Evolutionary conservation across 2,797 vertebrate species (phyloP).

Genomic region (Hapalemur alaotrensis): DNA sequence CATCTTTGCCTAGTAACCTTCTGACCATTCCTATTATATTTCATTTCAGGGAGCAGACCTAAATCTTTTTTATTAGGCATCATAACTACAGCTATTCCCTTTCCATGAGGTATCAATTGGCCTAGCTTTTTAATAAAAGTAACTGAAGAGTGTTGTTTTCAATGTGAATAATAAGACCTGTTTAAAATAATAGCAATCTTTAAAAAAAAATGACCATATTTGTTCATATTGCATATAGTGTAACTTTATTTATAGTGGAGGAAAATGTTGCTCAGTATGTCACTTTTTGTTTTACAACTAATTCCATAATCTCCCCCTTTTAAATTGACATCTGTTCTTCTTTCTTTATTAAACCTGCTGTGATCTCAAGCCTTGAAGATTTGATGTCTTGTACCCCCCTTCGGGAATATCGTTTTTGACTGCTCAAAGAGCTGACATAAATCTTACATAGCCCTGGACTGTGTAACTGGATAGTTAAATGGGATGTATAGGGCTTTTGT

Average conservation of each 20-base stretch:
- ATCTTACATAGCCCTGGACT: not conserved
- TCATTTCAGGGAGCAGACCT: not conserved
- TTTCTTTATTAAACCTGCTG: conserved; percentile 68
- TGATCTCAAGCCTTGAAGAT: conserved; percentile 66
- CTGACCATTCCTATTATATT: not conserved
- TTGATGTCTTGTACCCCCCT: conserved; percentile 38
- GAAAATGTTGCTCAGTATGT: conserved; percentile 22
- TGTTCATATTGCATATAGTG: not conserved
- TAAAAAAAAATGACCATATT: not conserved
- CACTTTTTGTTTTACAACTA: conserved; percentile 61
- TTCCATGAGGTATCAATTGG: not conserved
- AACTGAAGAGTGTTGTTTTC: not conserved
- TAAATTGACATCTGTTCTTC: conserved; percentile 70
- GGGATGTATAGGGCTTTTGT: conserved; percentile 46
- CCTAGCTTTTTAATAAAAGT: not conserved
- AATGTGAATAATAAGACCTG: conserved; percentile 18
- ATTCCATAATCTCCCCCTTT: conserved; percentile 54
- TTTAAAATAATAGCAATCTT: conserved; percentile 26
- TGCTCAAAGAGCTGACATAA: conserved; percentile 39
- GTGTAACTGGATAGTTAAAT: conserved; percentile 48
- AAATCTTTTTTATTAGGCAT: not conserved
- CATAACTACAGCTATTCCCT: not conserved
- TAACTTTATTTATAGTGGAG: conserved; percentile 40
- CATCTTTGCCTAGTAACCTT: not conserved
- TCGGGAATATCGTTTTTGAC: conserved; percentile 52